Base-by-base conservation (phyloP, 2,113 vertebrate genomes). In the Rhinichthys klamathensis region DNA sequence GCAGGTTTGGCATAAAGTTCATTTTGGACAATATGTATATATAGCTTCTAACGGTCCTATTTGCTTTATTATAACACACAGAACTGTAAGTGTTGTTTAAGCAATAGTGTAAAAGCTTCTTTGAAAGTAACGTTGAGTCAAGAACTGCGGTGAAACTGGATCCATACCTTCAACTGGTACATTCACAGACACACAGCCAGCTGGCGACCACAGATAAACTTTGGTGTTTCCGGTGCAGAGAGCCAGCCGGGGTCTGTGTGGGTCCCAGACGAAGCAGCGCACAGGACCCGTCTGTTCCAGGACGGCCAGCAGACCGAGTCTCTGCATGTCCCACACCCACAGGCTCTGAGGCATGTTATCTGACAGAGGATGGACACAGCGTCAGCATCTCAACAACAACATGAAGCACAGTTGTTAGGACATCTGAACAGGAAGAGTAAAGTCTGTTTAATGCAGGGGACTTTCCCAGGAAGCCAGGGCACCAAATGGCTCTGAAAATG, bases 291-390 rank as follows among this genome's bases (percentile, higher is more conserved):
- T 94, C 89, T 99, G 98, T 90, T 99, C 96, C 1, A 99, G 80
- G 44, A 98, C 96, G 2, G 94, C 96, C 0, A 89, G 92, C 56
- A 96, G 94, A 13, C 93, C 92, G 94, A 98, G 93, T 91, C 92
- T 97, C 77, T 95, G 95, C 35, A 97, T 87, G 88, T 99, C 96
- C 98, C 98, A 99, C 88, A 99, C 93, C 98, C 98, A 99, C 21
- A 99, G 88, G 0, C 92, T 92, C 0, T 91, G 95, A 23, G 97
- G 95, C 90, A 97, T 92, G 84, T 94, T 98, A 92, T 99, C 98
- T 99, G 87, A 0, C 12, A 67, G 27, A 67, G 56, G 46, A 84
- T 51, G 85, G 86, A 82, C 51, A 87, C 56, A 72, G 16, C 16
- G 41, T 87, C 35, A 56, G 54, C 54, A 56, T 56, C 54, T 60